These are phyloP conservation scores for Sigmodon hispidus DNA, from an alignment of 2,113 vertebrate species.

Conservation along the genomic window DNA sequence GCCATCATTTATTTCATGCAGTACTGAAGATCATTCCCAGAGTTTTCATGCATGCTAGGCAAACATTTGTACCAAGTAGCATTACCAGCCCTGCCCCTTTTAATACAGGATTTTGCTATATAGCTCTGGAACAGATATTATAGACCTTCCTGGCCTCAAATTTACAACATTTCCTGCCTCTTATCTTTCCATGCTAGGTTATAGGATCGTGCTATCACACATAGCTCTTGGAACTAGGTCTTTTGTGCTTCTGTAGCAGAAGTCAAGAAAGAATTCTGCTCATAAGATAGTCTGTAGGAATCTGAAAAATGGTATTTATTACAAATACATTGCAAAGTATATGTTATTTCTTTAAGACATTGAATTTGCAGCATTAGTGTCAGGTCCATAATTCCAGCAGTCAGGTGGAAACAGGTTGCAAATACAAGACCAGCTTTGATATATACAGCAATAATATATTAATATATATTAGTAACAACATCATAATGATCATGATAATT, in stretches of 20 bases:
- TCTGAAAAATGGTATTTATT: slow-evolving; percentile 36
- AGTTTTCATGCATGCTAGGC: not conserved
- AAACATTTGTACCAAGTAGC: not conserved
- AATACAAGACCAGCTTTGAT: not conserved
- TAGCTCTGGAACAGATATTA: not conserved
- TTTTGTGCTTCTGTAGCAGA: slow-evolving; percentile 3
- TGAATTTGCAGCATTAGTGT: not conserved
- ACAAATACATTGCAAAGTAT: not conserved
- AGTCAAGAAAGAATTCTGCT: slow-evolving; percentile 35
- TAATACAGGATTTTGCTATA: not conserved
- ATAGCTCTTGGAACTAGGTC: not conserved
- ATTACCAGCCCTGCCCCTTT: not conserved
- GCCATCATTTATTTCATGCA: not conserved
- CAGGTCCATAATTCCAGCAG: not conserved
- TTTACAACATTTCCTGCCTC: too few relatives aligned
- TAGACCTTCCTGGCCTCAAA: not conserved
- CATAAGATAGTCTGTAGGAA: slow-evolving; percentile 15
- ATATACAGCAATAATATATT: not conserved
- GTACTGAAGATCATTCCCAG: not conserved
- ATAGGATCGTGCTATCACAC: too few relatives aligned
- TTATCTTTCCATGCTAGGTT: not conserved
- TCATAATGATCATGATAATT: too few relatives aligned
- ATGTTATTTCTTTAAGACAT: not conserved
- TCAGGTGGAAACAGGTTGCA: not conserved
- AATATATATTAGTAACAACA: not conserved